A percentile compares a stretch with the other conserved stretches of the same genome.
phyloP scores from a whole-genome alignment of 2,797 vertebrate genomes.

The Urophycis tenuis region DNA sequence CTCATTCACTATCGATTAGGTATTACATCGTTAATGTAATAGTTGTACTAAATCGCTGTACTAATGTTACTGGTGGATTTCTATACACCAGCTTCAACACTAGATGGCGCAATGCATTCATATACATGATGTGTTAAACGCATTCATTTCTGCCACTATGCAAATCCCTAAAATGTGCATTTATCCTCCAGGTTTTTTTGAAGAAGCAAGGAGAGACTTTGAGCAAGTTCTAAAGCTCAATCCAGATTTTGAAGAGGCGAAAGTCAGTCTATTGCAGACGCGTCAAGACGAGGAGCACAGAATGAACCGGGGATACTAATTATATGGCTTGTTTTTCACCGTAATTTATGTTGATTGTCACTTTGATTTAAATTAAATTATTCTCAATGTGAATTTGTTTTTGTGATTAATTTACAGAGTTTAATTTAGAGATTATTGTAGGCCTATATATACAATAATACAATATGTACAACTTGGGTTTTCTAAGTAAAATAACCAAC shows the following conservation, averaged over 20 bases:
- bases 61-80: not conserved
- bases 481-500: not conserved
- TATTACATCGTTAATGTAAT: slow-evolving; percentile 51
- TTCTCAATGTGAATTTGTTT: not conserved
- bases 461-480: no score
- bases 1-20: slow-evolving; percentile 85
- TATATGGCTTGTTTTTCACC: not conserved
- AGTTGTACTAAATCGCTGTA: not conserved
- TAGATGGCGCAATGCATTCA: slow-evolving; percentile 48
- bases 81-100: slow-evolving; percentile 23
- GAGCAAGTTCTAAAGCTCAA: slow-evolving; percentile 81
- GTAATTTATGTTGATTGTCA: not conserved
- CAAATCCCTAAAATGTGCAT: not conserved
- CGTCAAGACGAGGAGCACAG: slow-evolving; percentile 82
- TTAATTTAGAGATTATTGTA: not conserved
- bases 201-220: slow-evolving; percentile 87
- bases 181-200: slow-evolving; percentile 76
- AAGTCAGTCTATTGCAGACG: slow-evolving; percentile 82
- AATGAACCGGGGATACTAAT: slow-evolving; percentile 59
- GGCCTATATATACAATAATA: no score
- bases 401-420: not conserved
- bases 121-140: not conserved
- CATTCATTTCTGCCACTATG: not conserved
- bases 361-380: not conserved
- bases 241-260: slow-evolving; percentile 85